Evolutionary conservation across 2,797 vertebrate genomes (phyloP).

Genomic region (Lithobates sylvaticus): DNA sequence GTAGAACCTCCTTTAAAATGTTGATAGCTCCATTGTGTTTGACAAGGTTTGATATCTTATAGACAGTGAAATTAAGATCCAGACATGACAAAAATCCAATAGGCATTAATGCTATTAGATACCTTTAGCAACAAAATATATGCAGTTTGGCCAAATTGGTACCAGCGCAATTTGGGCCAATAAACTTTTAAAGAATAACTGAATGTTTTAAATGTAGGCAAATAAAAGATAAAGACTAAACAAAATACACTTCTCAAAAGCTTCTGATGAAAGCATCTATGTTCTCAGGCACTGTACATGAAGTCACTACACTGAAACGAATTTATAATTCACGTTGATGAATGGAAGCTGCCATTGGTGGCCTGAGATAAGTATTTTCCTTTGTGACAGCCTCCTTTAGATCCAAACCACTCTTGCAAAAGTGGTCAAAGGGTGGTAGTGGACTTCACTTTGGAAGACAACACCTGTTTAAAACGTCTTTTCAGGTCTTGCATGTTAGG

Average conservation of each 20-base stretch:
- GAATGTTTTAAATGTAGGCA: background rate
- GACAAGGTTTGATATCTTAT: too few relatives aligned
- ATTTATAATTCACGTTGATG: too few relatives aligned
- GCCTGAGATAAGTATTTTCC: background rate
- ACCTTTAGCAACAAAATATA: background rate
- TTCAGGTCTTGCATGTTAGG: constrained; percentile 97
- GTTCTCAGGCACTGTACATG: too few relatives aligned
- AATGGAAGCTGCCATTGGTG: background rate
- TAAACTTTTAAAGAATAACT: background rate
- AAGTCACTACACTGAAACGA: background rate
- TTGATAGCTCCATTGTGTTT: too few relatives aligned
- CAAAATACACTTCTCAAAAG: background rate
- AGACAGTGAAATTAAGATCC: too few relatives aligned
- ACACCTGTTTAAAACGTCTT: constrained; percentile 90
- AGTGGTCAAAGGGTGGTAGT: constrained; percentile 76
- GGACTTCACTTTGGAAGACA: constrained; percentile 90
- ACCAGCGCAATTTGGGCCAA: constrained; percentile 29
- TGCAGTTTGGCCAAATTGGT: constrained; percentile 21
- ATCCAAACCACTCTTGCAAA: background rate
- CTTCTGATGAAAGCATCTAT: background rate
- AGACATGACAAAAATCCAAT: too few relatives aligned
- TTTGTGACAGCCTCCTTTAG: background rate
- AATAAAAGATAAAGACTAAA: background rate
- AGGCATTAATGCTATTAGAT: too few relatives aligned
- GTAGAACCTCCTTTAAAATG: too few relatives aligned